Percentiles rank a stretch among this genome's conserved stretches.
Conservation (phyloP, 1,140 invertebrate species). For the Monochamus saltuarius region DNA sequence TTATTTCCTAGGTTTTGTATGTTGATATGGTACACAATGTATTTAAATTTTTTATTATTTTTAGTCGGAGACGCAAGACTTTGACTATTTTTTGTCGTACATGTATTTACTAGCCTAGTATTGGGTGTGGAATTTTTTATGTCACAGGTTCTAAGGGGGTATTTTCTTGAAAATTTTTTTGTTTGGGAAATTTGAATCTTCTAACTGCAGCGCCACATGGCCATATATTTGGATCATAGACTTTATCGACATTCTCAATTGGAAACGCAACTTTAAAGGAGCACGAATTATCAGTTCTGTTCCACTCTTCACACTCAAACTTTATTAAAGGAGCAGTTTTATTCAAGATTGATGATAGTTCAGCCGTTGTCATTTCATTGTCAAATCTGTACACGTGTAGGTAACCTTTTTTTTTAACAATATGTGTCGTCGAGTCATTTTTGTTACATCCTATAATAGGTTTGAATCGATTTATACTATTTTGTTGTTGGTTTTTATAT, state of each 20-base stretch:
- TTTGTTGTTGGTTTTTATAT: slow-evolving; percentile 7
- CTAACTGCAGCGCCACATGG: neutral
- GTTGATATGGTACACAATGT: too few species aligned
- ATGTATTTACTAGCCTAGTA: too few species aligned
- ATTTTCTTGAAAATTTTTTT: too few species aligned
- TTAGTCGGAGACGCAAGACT: too few species aligned
- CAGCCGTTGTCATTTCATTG: slow-evolving; percentile 3
- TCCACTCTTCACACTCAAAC: slow-evolving; percentile 3
- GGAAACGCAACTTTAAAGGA: slow-evolving; percentile 6
- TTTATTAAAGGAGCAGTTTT: neutral
- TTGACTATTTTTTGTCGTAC: too few species aligned
- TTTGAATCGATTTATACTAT: neutral
- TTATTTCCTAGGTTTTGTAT: too few species aligned
- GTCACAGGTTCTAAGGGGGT: too few species aligned
- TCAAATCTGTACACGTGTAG: slow-evolving; percentile 1
- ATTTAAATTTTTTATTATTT: too few species aligned
- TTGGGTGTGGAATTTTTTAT: too few species aligned
- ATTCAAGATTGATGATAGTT: neutral
- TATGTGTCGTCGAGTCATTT: too few species aligned
- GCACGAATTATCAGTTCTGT: neutral
- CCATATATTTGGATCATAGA: slow-evolving; percentile 7
- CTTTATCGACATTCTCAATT: neutral
- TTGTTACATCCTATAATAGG: too few species aligned
- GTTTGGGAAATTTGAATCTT: neutral
- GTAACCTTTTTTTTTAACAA: neutral